A percentile compares a stretch with the other conserved stretches of the same genome.
Conservation (phyloP, 2,113 vertebrate species). For the Pangasianodon gigas region DNA sequence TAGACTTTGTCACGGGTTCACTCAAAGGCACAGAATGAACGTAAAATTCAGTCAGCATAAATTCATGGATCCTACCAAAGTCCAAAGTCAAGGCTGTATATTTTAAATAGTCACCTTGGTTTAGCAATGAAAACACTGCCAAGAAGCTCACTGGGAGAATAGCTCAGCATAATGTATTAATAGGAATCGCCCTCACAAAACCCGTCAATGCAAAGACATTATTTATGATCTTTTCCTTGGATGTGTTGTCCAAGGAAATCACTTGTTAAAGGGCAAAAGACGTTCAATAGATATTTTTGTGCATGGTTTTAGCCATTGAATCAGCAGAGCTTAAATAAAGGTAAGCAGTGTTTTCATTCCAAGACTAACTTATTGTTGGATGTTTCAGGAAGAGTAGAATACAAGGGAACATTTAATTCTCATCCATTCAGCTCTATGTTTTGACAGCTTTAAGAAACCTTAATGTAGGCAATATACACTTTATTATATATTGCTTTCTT, state of each 20-base stretch:
- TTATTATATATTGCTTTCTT: neutral
- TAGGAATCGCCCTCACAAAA: neutral
- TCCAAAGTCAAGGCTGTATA: neutral
- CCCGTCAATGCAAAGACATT: neutral
- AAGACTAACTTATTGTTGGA: constrained; percentile 12
- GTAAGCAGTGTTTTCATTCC: neutral
- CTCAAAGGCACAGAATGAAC: neutral
- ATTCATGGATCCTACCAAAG: neutral
- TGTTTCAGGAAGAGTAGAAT: neutral
- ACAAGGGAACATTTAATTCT: constrained; percentile 6
- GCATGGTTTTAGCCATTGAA: neutral
- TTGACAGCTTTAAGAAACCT: neutral
- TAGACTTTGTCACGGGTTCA: neutral
- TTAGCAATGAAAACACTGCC: neutral
- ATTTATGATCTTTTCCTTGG: neutral
- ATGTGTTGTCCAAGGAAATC: neutral
- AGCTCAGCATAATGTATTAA: neutral
- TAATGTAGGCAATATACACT: neutral
- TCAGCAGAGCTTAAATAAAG: constrained; percentile 15
- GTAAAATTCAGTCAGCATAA: neutral
- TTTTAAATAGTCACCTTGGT: neutral
- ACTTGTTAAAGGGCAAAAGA: neutral
- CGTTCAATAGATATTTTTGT: neutral
- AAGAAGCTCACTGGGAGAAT: neutral
- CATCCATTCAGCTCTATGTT: neutral